Evolutionary conservation across 2,888 invertebrate genomes (phyloP).

Genomic region (Achlya flavicornis): DNA sequence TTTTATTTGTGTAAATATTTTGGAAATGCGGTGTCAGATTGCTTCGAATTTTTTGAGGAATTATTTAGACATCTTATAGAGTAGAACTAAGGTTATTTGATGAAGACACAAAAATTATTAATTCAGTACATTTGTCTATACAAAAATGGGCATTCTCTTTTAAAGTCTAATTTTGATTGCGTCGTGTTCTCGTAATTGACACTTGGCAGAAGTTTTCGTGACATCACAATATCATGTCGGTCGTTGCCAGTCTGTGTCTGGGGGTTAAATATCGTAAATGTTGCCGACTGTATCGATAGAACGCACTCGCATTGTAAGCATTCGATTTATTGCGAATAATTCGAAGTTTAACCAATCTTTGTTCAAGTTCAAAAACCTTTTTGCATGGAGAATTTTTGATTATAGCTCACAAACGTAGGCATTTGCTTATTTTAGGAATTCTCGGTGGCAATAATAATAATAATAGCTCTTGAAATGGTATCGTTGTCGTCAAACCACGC

Average conservation of each 20-base stretch:
- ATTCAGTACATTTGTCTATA: neutral
- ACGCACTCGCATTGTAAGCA: conserved; percentile 4
- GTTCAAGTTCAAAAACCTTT: conserved; percentile 8
- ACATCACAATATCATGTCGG: neutral
- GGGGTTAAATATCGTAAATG: neutral
- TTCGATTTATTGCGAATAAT: neutral
- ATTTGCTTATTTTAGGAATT: neutral
- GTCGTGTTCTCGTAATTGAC: conserved; percentile 6
- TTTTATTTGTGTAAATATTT: no score
- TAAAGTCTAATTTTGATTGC: neutral
- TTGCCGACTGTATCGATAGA: conserved; percentile 6
- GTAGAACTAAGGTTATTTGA: no score
- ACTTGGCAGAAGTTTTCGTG: neutral
- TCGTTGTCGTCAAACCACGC: no score
- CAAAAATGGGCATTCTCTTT: no score
- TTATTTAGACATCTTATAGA: no score
- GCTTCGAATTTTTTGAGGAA: no score
- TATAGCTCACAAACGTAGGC: neutral
- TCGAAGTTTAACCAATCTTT: neutral
- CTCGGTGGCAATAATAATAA: neutral
- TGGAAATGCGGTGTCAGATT: no score
- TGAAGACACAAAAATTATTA: no score
- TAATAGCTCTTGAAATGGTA: no score
- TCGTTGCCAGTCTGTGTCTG: neutral
- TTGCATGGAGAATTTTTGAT: neutral